Evolutionary conservation across 2,888 invertebrate species (phyloP).

Genomic region (Chrysodeixis includens): DNA sequence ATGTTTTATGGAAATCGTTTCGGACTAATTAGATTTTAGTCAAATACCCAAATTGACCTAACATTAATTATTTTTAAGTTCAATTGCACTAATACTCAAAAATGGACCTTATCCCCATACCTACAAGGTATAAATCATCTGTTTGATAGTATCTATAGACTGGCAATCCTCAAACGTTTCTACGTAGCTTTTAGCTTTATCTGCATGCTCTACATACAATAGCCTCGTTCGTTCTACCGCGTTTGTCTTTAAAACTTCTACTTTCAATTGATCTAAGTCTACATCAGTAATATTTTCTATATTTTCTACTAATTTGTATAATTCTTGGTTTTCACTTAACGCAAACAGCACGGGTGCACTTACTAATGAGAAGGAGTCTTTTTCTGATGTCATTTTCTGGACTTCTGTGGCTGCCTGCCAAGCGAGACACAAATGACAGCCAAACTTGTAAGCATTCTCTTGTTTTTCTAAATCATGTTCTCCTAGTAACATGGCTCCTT

Average conservation of each 20-base stretch:
- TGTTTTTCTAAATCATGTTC: constrained; percentile 91
- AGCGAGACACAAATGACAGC: constrained; percentile 94
- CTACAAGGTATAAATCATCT: constrained; percentile 76
- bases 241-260: constrained; percentile 75
- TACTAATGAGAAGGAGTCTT: constrained; percentile 90
- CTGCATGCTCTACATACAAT: constrained; percentile 75
- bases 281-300: constrained; percentile 89
- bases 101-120: background rate
- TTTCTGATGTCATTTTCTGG: constrained; percentile 85
- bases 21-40: no score
- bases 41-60: background rate
- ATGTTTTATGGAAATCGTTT: no score
- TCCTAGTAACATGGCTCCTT: constrained; percentile 93
- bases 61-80: background rate
- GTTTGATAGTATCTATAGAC: constrained; percentile 78
- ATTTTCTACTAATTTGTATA: constrained; percentile 89
- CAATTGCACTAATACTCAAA: background rate
- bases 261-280: constrained; percentile 88
- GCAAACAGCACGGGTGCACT: constrained; percentile 96
- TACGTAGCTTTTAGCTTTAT: constrained; percentile 73
- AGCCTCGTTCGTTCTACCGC: constrained; percentile 76
- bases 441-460: constrained; percentile 93
- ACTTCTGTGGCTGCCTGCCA: constrained; percentile 91
- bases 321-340: constrained; percentile 91
- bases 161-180: constrained; percentile 79